Conservation (phyloP, 2,888 invertebrate genomes). For the Napeogenes sylphis region DNA sequence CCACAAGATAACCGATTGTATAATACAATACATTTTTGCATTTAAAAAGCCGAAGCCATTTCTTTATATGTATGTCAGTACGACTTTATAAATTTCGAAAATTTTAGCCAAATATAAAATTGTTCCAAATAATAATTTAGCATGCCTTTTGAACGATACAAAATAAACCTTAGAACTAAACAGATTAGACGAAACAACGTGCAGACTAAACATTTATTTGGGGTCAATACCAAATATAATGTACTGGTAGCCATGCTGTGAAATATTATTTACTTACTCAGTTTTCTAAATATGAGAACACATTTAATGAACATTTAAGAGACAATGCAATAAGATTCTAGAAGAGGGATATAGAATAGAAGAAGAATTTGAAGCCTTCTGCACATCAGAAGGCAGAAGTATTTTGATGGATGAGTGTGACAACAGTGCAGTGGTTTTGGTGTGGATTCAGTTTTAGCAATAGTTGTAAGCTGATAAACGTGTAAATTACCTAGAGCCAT, state of each 20-base stretch:
- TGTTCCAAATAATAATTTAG: conserved; percentile 41
- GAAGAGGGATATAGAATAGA: conserved; percentile 50
- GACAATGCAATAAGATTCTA: conserved; percentile 50
- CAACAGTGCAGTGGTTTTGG: conserved; percentile 55
- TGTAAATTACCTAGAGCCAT: conserved; percentile 60
- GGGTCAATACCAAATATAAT: conserved; percentile 55
- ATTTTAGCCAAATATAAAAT: conserved; percentile 27
- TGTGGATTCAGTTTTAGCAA: conserved; percentile 48
- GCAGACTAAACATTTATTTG: conserved; percentile 73
- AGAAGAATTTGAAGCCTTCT: conserved; percentile 51
- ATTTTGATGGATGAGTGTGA: conserved; percentile 60
- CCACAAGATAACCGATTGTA: conserved; percentile 68
- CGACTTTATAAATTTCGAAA: conserved; percentile 11
- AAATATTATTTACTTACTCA: conserved; percentile 48
- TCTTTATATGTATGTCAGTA: conserved; percentile 12
- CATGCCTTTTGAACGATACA: conserved; percentile 64
- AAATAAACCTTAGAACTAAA: conserved; percentile 60
- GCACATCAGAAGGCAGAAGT: conserved; percentile 47
- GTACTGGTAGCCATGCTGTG: conserved; percentile 68
- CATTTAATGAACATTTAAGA: conserved; percentile 55
- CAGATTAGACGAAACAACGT: conserved; percentile 70
- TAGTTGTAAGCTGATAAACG: conserved; percentile 53
- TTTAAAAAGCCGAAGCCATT: conserved; percentile 22
- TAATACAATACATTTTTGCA: conserved; percentile 30
- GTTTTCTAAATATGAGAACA: conserved; percentile 55